A percentile compares a stretch with the other conserved stretches of the same genome.
These are phyloP conservation scores for Spea hammondii DNA, from an alignment of 2,797 vertebrate species.

Conservation along the genomic window DNA sequence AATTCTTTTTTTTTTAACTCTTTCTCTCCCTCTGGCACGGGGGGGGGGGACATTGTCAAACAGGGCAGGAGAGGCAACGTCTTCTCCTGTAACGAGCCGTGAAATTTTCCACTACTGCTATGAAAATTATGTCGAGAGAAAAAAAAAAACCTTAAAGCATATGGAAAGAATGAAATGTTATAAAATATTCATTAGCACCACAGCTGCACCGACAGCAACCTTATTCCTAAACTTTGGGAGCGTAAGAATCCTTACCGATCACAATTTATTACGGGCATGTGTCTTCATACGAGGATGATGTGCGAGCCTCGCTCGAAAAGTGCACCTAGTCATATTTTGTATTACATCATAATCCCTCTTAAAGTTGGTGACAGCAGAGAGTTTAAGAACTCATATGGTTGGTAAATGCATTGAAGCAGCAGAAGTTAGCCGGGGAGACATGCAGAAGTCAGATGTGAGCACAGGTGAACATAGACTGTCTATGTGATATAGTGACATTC, in stretches of 20 bases:
- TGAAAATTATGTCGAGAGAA: conserved; percentile 35
- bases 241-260: conserved; percentile 20
- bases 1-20: background rate
- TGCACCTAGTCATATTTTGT: conserved; percentile 71
- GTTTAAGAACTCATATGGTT: conserved; percentile 57
- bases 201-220: conserved; percentile 31
- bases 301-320: conserved; percentile 58
- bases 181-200: conserved; percentile 45
- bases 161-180: conserved; percentile 46
- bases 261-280: conserved; percentile 53
- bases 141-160: conserved; percentile 26
- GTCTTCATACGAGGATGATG: conserved; percentile 72
- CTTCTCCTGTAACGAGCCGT: conserved; percentile 5
- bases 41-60: background rate
- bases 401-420: background rate
- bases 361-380: conserved; percentile 70
- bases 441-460: conserved; percentile 5
- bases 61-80: background rate
- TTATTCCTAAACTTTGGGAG: conserved; percentile 17
- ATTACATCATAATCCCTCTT: conserved; percentile 69
- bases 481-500: too few relatives aligned
- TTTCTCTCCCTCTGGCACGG: background rate
- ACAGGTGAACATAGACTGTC: conserved; percentile 8
- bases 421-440: conserved; percentile 1
- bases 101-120: conserved; percentile 33